Conservation (phyloP, 2,797 vertebrate genomes). For the Falco novaeseelandiae region DNA sequence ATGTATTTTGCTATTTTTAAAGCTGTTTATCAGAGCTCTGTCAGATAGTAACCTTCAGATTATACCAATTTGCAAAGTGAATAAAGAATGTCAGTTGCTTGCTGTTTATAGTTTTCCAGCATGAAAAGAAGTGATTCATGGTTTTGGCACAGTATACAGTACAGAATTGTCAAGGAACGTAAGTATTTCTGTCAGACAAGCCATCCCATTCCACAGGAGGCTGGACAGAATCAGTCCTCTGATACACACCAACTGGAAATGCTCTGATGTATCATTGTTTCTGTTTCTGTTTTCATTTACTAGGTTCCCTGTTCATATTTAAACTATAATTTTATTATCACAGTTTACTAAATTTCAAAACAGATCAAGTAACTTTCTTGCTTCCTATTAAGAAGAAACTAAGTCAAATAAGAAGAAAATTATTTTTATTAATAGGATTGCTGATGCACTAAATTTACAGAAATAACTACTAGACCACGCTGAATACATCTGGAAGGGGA, state of each 20-base stretch:
- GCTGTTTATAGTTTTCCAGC: constrained; percentile 6
- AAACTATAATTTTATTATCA: neutral
- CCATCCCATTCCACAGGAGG: neutral
- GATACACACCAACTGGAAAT: constrained; percentile 14
- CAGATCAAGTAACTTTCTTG: neutral
- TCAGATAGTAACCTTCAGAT: constrained; percentile 43
- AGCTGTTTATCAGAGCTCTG: constrained; percentile 23
- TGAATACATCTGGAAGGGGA: neutral
- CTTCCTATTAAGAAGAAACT: neutral
- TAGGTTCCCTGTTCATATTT: neutral
- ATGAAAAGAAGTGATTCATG: constrained; percentile 24
- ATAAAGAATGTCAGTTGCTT: constrained; percentile 21
- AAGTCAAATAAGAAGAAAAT: neutral
- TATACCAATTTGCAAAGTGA: constrained; percentile 26
- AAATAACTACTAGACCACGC: neutral
- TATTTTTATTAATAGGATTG: neutral
- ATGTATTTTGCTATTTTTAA: neutral
- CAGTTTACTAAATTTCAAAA: neutral
- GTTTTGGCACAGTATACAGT: neutral
- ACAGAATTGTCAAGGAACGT: neutral
- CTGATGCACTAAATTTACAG: neutral
- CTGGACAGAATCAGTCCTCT: neutral
- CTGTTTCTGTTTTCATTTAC: neutral
- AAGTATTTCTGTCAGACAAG: constrained; percentile 36
- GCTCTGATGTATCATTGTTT: neutral